Conservation (phyloP, 2,888 invertebrate species). For the Pterobdella sp. region DNA sequence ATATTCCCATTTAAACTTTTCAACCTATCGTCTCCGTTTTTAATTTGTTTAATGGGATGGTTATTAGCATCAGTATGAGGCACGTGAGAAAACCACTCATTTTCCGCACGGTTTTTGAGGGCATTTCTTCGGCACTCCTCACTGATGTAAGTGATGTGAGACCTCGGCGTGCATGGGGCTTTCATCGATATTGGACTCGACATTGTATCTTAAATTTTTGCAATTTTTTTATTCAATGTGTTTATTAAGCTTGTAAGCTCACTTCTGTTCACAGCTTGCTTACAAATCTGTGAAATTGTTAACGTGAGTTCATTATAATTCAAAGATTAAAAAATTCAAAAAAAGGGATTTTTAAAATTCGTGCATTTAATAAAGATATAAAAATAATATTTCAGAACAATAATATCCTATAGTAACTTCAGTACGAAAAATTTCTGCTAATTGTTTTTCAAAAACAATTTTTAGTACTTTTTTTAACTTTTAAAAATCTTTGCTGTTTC, state of each 20-base stretch:
- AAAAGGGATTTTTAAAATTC: too few species aligned
- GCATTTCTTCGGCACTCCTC: conserved; percentile 21
- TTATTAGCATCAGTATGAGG: neutral
- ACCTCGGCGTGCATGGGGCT: conserved; percentile 15
- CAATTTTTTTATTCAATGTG: neutral
- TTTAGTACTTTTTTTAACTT: too few species aligned
- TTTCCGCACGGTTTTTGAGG: conserved; percentile 12
- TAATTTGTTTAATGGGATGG: neutral
- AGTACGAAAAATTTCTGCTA: too few species aligned
- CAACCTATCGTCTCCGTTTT: neutral
- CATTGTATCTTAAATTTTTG: too few species aligned
- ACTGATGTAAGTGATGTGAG: conserved; percentile 10
- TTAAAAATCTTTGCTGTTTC: too few species aligned
- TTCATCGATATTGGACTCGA: neutral
- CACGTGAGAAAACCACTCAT: conserved; percentile 20
- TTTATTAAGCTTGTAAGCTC: neutral
- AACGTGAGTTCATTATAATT: too few species aligned
- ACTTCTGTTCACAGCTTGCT: neutral
- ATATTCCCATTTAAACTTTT: neutral
- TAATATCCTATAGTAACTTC: too few species aligned
- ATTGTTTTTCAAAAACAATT: too few species aligned
- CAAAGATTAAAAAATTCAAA: too few species aligned
- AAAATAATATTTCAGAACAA: too few species aligned
- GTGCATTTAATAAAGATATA: too few species aligned
- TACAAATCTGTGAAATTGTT: too few species aligned